Base-by-base conservation (phyloP, 2,888 invertebrate species). In the Oligia strigilis region DNA sequence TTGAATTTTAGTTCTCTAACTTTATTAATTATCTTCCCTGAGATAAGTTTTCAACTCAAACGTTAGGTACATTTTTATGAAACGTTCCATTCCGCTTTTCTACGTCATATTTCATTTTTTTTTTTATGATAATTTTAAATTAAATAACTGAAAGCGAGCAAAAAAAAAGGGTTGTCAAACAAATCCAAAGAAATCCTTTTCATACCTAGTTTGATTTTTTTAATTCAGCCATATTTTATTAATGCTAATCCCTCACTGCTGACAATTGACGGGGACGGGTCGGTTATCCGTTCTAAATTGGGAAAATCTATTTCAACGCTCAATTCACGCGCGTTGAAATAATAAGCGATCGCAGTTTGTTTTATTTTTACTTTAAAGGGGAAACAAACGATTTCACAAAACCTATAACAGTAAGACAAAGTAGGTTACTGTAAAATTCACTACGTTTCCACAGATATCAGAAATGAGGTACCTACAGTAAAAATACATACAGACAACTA, bases 191-290 rank as follows among this genome's bases (percentile, higher is more conserved):
- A 60, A 70, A 69, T 72, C 69, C 29, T 40, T 8, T 65, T 75
- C 17, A 17, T 9, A 62, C 8, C 55, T 19, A 70, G 29, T 40
- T 62, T 13, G 5, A 23, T 40, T 65, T 36, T 66, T 73, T 75
- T n/a, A 69, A 65, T 55, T 60, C n/a, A 49, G 52, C 5, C 9
- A 72, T 72, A 36, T 82, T 64, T 82, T 69, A 72, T 67, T 43
- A 14, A 64, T 19, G 58, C 55, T 19, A 14, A 78, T 62, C 60
- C 40, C 17, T 23, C 43, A 40, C 36, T 36, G 74, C 80, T 66
- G 58, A 66, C 40, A 52, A n/a, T 43, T 52, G 65, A 60, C 60
- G 52, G 13, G 62, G 6, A 19, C 17, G 23, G 52, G 46, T 77
- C 3, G 46, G 43, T 77, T 11, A 71, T 74, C n/a, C 13, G 6